phyloP scores from a whole-genome alignment of 2,888 invertebrate genomes.

The Creontiades dilutus region DNA sequence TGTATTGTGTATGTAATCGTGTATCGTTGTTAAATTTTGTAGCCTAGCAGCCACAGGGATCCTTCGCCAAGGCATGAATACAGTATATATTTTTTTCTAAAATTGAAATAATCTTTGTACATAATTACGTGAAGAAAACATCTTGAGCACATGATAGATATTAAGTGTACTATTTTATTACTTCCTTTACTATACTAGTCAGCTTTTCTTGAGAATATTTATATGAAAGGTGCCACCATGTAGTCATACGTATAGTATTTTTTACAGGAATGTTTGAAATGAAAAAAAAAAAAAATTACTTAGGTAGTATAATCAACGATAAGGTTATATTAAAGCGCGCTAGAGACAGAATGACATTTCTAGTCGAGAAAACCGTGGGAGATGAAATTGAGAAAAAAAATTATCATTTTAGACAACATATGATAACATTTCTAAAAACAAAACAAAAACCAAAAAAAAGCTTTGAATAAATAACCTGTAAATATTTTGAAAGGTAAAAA shows the following conservation, averaged over 20 bases:
- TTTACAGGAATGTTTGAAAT: constrained; percentile 66
- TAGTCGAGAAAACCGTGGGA: constrained; percentile 18
- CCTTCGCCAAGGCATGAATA: constrained; percentile 61
- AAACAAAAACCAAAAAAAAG: constrained; percentile 38
- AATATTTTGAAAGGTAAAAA: constrained; percentile 54
- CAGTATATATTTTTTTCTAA: constrained; percentile 71
- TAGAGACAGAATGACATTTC: constrained; percentile 45
- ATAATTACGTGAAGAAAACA: constrained; percentile 58
- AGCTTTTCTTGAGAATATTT: constrained; percentile 69
- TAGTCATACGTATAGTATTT: constrained; percentile 71
- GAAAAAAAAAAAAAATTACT: constrained; percentile 20
- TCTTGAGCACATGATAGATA: constrained; percentile 70
- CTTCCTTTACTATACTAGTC: constrained; percentile 73
- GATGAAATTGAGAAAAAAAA: constrained; percentile 38
- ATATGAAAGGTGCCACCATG: constrained; percentile 74
- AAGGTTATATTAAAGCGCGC: constrained; percentile 24
- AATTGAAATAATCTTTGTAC: constrained; percentile 56
- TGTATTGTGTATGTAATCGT: constrained; percentile 51
- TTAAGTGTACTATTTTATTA: constrained; percentile 73
- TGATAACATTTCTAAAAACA: constrained; percentile 49
- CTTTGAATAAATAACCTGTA: constrained; percentile 54
- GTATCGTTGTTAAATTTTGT: constrained; percentile 61
- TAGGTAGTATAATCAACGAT: constrained; percentile 25
- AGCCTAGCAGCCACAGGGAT: constrained; percentile 64
- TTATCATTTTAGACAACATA: constrained; percentile 63